Evolutionary conservation across 2,113 vertebrate genomes (phyloP), one percentile per base, ranked within the genome.

Genomic region (Hassar affinis): DNA sequence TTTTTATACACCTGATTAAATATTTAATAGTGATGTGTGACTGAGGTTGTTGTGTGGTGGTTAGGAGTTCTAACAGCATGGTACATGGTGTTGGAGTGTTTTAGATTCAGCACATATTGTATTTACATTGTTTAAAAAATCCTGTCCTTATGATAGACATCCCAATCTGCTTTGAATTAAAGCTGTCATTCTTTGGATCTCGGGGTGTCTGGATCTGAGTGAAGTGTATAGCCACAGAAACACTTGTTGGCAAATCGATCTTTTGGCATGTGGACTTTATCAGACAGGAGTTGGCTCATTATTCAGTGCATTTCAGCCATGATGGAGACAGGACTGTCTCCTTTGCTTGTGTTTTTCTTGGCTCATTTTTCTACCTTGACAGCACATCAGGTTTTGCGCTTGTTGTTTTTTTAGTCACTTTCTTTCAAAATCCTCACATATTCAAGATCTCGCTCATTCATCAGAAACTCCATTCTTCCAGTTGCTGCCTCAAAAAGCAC

Each of bases 241-340:
- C 56, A 79, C 38, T 61, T 79, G 77, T 61, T 79, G 77, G 77
- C 77, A 79, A 79, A 79, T 79, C 38, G 77, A 79, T 79, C 77
- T 79, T 14, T 30, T 61, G 77, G 77, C 77, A 47, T 27, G 52
- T 79, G 56, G 25, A 79, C 14, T 79, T 79, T 79, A 79, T 61
- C 57, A 25, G 56, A 79, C 77, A 61, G 6, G 15, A 45, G 77
- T 47, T 79, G 77, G 77, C 77, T 79, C 56, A 61, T 79, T 61
- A 61, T 79, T 1, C 35, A 59, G 52, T 61, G 56, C 42, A 79
- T 45, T 79, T 47, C 56, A 47, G 77, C 56, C 77, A 79, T 27
- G 56, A 79, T 79, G 56, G 38, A 59, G 77, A 61, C 56, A 61
- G 38, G 14, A 79, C 22, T 10, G 38, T 47, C 77, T 61, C 38